These are phyloP conservation scores for Potamarius usumacintae DNA, from an alignment of 2,113 vertebrate genomes.

Conservation along the genomic window DNA sequence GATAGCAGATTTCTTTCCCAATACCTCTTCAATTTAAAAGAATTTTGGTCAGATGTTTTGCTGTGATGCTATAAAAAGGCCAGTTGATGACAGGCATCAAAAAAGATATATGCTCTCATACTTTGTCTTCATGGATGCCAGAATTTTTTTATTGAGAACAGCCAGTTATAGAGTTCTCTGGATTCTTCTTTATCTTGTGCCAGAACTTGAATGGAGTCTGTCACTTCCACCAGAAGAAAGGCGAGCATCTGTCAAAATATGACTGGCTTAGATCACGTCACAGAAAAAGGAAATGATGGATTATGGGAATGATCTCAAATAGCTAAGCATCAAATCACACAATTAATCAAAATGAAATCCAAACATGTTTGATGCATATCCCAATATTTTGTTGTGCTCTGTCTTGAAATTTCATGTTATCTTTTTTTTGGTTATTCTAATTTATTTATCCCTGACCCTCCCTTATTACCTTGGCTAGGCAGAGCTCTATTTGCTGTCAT, in stretches of 20 bases:
- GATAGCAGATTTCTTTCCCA: neutral
- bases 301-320: neutral
- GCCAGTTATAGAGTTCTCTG: slow-evolving; percentile 60
- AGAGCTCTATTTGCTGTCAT: slow-evolving; percentile 29
- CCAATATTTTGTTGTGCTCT: neutral
- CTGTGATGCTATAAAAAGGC: slow-evolving; percentile 58
- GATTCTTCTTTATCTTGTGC: slow-evolving; percentile 66
- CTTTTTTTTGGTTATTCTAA: neutral
- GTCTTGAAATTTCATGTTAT: neutral
- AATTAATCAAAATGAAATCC: neutral
- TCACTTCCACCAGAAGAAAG: slow-evolving; percentile 34
- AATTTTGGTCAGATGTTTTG: slow-evolving; percentile 60
- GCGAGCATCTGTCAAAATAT: slow-evolving; percentile 36
- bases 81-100: slow-evolving; percentile 62
- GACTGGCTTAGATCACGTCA: neutral
- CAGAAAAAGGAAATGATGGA: slow-evolving; percentile 17
- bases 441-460: neutral
- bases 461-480: neutral
- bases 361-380: neutral
- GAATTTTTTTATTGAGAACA: slow-evolving; percentile 71
- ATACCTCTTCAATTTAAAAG: neutral
- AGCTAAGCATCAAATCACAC: neutral
- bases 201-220: slow-evolving; percentile 59
- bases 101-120: slow-evolving; percentile 70
- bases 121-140: slow-evolving; percentile 66